Conservation (phyloP, 2,113 vertebrate species). For the Taxidea taxus region DNA sequence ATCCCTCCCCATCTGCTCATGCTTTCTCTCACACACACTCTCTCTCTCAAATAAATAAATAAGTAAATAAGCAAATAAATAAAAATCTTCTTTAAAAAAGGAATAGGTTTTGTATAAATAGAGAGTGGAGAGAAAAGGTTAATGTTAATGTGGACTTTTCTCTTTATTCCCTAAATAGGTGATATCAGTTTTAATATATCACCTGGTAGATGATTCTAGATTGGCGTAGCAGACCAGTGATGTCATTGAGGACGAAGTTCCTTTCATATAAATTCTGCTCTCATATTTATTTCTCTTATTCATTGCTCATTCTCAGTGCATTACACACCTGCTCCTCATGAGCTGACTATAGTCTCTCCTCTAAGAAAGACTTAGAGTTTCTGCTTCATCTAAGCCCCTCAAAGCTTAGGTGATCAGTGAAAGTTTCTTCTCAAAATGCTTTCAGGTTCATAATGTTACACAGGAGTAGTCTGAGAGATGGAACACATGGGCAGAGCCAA, state of each 20-base stretch:
- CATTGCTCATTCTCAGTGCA: not conserved
- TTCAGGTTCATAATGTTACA: not conserved
- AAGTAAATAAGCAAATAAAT: too few relatives aligned
- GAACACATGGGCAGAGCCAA: not conserved
- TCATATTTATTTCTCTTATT: not conserved
- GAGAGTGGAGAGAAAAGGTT: not conserved
- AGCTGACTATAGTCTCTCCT: not conserved
- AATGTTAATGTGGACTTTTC: not conserved
- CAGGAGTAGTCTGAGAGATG: not conserved
- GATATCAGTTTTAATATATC: not conserved
- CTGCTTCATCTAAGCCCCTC: not conserved
- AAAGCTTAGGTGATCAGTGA: not conserved
- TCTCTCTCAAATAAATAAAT: too few relatives aligned
- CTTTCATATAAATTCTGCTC: not conserved
- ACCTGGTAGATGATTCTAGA: not conserved
- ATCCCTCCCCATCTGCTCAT: too few relatives aligned
- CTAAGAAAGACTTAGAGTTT: not conserved
- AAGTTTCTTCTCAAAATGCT: not conserved
- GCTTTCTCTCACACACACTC: too few relatives aligned
- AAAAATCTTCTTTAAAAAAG: too few relatives aligned
- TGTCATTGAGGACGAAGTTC: not conserved
- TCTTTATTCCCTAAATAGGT: not conserved
- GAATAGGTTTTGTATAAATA: not conserved
- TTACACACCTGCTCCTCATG: not conserved
- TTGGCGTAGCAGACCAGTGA: not conserved